Conservation (phyloP, 2,797 vertebrate species). For the Rhinoraja longicauda region DNA sequence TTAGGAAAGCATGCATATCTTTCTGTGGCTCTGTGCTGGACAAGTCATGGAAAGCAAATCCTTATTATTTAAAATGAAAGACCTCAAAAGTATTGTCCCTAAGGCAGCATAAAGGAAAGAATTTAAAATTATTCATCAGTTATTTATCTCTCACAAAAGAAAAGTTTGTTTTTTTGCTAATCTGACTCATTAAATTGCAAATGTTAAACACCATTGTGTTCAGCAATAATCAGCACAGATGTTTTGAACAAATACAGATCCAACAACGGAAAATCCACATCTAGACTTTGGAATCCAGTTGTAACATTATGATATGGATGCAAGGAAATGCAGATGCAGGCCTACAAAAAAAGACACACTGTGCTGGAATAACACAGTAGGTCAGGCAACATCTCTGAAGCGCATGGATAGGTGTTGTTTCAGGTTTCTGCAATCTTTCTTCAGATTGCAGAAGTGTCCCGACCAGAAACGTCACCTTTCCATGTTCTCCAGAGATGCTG, state of each 20-base stretch:
- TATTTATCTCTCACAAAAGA: neutral
- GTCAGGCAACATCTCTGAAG: too few relatives aligned
- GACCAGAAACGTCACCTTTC: too few relatives aligned
- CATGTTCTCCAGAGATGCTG: too few relatives aligned
- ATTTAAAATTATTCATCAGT: constrained; percentile 13
- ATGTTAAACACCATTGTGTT: neutral
- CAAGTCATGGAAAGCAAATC: neutral
- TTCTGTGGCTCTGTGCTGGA: neutral
- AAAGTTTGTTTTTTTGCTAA: neutral
- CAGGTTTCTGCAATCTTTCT: too few relatives aligned
- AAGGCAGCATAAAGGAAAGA: neutral
- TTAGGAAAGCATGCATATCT: neutral
- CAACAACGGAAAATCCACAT: neutral
- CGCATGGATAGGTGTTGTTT: too few relatives aligned
- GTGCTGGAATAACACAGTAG: too few relatives aligned
- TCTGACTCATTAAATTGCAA: neutral
- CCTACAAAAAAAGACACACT: too few relatives aligned
- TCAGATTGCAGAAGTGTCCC: too few relatives aligned
- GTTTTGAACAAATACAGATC: neutral
- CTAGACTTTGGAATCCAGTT: neutral
- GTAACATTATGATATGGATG: neutral
- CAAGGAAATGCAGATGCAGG: too few relatives aligned
- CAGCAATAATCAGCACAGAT: neutral
- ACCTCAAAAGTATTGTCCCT: neutral
- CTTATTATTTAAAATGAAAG: neutral